Conservation (phyloP, 2,113 vertebrate species). For the Lipotes vexillifer region DNA sequence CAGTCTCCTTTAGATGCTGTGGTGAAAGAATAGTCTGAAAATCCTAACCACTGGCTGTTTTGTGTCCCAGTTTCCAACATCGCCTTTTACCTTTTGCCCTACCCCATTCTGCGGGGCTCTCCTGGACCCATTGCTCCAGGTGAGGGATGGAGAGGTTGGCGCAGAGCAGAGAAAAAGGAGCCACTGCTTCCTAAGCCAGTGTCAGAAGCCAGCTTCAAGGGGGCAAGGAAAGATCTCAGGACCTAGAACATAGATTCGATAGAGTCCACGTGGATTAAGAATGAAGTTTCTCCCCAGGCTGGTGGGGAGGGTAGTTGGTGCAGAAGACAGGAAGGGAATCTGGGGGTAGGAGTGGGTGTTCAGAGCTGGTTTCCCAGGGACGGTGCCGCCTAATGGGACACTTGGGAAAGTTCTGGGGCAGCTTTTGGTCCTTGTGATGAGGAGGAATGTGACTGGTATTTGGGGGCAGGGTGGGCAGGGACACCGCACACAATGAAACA, state of each 20-base stretch:
- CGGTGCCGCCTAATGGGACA: not conserved
- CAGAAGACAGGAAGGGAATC: not conserved
- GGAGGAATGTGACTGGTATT: not conserved
- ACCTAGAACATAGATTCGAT: accelerated
- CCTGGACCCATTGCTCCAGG: not conserved
- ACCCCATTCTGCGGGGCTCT: not conserved
- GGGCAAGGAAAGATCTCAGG: not conserved
- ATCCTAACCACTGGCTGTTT: not conserved
- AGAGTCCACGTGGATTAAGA: no score
- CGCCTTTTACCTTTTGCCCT: not conserved
- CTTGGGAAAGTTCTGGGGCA: not conserved
- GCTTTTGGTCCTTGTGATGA: not conserved
- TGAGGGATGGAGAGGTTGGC: not conserved
- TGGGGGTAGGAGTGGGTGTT: not conserved
- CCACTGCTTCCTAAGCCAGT: no score
- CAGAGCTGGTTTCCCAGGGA: not conserved
- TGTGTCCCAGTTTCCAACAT: not conserved
- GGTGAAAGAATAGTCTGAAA: no score
- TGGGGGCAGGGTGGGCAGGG: not conserved
- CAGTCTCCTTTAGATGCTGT: not conserved
- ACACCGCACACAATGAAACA: not conserved
- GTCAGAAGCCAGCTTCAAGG: not conserved
- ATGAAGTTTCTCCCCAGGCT: not conserved
- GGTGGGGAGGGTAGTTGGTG: not conserved
- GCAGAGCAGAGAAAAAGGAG: not conserved